Base-by-base conservation (phyloP, 2,888 invertebrate genomes). In the Tetanocera ferruginea region DNA sequence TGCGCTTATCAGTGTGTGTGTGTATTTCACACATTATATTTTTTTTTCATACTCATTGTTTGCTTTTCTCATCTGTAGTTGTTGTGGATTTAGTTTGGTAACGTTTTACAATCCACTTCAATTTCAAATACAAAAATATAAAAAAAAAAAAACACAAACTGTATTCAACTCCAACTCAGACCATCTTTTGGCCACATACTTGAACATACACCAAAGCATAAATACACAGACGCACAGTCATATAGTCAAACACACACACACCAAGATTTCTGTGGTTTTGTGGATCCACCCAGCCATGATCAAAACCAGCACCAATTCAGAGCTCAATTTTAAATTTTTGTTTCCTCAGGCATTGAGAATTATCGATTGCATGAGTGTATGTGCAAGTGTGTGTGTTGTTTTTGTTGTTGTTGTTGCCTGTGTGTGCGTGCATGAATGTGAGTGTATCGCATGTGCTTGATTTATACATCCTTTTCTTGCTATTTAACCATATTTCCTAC, bases 281-380 rank as follows among this genome's bases (percentile, higher is more conserved):
- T 23, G 23, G 55, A 55, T n/a, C 55, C 55, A 19, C 19, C 19
- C 55, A n/a, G 23, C 19, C 55, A 23, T 23, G 23, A 55, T 9
- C 55, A 55, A 55, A 19, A 19, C 55, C 23, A n/a, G 5, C 55
- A 55, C 55, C 55, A 23, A 23, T 23, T 9, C 23, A 3, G 5
- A 23, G 55, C 23, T 19, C 5, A 55, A 55, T 66, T 66, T 66
- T 31, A 28, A 66, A 66, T 66, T 55, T 55, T 55, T 55, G 55
- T 19, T 55, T 5, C 55, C 23, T n/a, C 55, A 11, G 19, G 55
- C 19, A 19, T 55, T 6, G 9, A 55, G 52, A n/a, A 6, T 52
- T 19, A 55, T 55, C 64, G 34, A 66, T 28, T 66, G 64, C 17
- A 31, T 66, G 25, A 28, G 25, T 25, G 19, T 19, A 11, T 23